These are phyloP conservation scores for Drosophila birchii DNA, from an alignment of 2,888 invertebrate species.

Conservation along the genomic window DNA sequence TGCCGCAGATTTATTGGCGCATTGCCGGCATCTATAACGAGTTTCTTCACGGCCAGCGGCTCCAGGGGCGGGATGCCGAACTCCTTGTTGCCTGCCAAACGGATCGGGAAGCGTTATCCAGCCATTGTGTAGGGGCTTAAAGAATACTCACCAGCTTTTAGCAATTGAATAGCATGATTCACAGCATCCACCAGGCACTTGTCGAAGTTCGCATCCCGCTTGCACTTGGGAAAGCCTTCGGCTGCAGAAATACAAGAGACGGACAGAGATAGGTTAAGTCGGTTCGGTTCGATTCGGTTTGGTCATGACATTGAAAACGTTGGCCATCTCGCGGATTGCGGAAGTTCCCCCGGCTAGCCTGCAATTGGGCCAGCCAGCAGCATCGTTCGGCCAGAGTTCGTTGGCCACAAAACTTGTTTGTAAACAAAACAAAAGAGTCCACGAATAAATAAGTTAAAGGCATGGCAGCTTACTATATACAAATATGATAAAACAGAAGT, in stretches of 20 bases:
- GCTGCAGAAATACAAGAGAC: conserved; percentile 83
- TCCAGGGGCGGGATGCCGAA: conserved; percentile 87
- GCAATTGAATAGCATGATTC: conserved; percentile 86
- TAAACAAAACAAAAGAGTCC: conserved; percentile 41
- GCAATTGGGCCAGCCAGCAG: conserved; percentile 60
- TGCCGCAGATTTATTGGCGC: conserved; percentile 88
- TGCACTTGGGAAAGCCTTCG: conserved; percentile 86
- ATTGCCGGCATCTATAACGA: conserved; percentile 87
- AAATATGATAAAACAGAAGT: conserved; percentile 44
- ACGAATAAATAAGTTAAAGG: conserved; percentile 19
- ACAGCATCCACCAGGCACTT: conserved; percentile 87
- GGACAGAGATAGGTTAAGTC: conserved; percentile 18
- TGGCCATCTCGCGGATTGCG: conserved; percentile 44
- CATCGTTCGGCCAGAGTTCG: conserved; percentile 41
- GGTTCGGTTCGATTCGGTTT: neutral
- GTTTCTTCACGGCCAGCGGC: conserved; percentile 87
- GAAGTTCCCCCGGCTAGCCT: conserved; percentile 51
- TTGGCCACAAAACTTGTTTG: conserved; percentile 61
- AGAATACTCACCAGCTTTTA: conserved; percentile 86
- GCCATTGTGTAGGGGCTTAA: neutral
- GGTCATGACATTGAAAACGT: conserved; percentile 69
- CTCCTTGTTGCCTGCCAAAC: conserved; percentile 86
- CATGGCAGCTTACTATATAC: neutral
- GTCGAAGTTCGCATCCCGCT: conserved; percentile 86
- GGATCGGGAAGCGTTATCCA: conserved; percentile 29